Evolutionary conservation across 2,888 invertebrate genomes (phyloP).

Genomic region (Ectropis crepuscularia): DNA sequence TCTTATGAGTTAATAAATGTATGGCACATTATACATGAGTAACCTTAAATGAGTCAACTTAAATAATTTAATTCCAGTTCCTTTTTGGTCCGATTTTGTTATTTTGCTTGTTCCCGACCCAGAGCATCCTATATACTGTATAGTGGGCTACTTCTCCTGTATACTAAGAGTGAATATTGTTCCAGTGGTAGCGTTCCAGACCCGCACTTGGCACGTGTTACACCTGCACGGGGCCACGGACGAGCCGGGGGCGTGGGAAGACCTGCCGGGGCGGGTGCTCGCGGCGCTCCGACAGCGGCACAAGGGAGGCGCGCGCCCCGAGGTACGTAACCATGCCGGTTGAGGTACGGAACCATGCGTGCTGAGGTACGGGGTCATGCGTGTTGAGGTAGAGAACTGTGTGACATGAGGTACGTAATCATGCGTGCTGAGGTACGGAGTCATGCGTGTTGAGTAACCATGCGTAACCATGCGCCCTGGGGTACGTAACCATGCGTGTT

Average conservation of each 20-base stretch:
- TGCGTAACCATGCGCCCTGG: too few species aligned
- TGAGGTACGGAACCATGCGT: background rate
- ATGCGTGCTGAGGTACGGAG: conserved; percentile 59
- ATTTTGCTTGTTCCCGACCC: too few species aligned
- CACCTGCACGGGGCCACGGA: conserved; percentile 54
- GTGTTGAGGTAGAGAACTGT: too few species aligned
- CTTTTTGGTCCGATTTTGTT: too few species aligned
- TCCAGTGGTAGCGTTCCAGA: conserved; percentile 62
- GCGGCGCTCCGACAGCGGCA: conserved; percentile 49
- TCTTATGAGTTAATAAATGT: too few species aligned
- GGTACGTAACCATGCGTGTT: too few species aligned
- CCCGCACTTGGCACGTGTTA: conserved; percentile 68
- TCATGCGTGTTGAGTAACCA: background rate
- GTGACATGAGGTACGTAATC: background rate
- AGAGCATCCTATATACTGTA: too few species aligned
- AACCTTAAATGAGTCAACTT: too few species aligned
- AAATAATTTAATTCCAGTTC: too few species aligned
- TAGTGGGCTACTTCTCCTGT: too few species aligned
- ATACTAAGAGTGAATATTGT: background rate
- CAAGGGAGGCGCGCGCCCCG: conserved; percentile 50
- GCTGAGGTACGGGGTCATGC: too few species aligned
- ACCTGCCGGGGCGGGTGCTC: conserved; percentile 49
- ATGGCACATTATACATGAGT: too few species aligned
- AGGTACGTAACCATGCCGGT: conserved; percentile 47
- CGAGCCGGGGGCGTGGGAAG: conserved; percentile 46